Base-by-base conservation (phyloP, 2,113 vertebrate species). In the Periophthalmodon schlosseri region DNA sequence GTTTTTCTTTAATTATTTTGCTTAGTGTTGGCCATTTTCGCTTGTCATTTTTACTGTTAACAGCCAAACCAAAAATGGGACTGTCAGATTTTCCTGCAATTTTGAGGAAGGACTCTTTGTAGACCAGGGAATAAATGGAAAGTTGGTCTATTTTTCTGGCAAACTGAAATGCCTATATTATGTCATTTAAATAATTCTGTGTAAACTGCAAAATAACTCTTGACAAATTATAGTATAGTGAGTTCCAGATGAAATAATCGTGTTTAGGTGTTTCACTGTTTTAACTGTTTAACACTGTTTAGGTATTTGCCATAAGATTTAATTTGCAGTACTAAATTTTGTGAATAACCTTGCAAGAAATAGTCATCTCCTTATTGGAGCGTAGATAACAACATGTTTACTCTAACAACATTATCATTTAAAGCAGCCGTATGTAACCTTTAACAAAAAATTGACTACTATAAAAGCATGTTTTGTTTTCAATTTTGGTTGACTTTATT, bases 331-430 rank as follows among this genome's bases (percentile, higher is more conserved):
- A 1, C 23, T 46, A 20, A 47, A 36, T 64, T 11, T 7, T 34
- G 3, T 12, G 1, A 12, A 9, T 72, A 69, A 54, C 68, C 23
- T 34, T 13, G 13, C 46, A 23, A 13, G 9, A 54, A 63, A 68
- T 65, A 24, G 74, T 34, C 72, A 10, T 58, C 20, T 68, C 34
- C 5, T 10, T 39, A 44, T 14, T 75, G 50, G 39, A 60, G 18
- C 21, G 23, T 18, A 39, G 24, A 4, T 73, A 33, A 18, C 28
- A 50, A 33, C 34, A 52, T 44, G 8, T 9, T 56, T 10, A 21
- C 52, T n/a, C 4, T 52, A 20, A 52, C 18, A 52, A 18, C 10
- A 52, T 18, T 75, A 39, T 80, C 7, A 74, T 73, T 76, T 74
- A 52, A 52, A 44, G 36, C 36, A 44, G 9, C 39, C 8, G 1